Evolutionary conservation across 2,113 vertebrate genomes (phyloP), one percentile per base, ranked within the genome.

Genomic region (Chionodraco myersi): DNA sequence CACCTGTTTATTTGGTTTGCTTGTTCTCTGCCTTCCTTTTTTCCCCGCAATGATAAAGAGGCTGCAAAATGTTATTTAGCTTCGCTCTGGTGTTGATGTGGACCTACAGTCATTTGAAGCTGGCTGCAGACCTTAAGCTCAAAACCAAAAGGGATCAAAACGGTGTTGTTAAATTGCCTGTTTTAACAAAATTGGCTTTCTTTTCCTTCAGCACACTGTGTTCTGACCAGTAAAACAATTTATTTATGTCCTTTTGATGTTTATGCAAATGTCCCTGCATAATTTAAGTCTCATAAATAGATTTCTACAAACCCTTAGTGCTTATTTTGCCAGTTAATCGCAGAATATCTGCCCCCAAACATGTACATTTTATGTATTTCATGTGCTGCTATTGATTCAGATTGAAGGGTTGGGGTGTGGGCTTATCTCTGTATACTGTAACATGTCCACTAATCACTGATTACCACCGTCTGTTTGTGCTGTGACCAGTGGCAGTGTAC

Each of bases 1-100:
- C 95, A 95, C 94, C 95, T 95, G 95, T 93, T 94, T 94, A 92
- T 93, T 94, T 95, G 92, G 82, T 93, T 92, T 91, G 91, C 90
- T 88, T 89, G 88, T 92, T 92, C 79, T 91, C 79, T 85, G 86
- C 61, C 73, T 86, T 30, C 53, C 47, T 15, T 84, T 86, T 77
- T 53, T 76, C 77, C 68, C 84, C 80, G 81, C 89, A 86, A 93
- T 91, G 90, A 92, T 91, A 86, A 89, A 90, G 82, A 90, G 87
- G 86, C 83, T 72, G 86, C 75, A 82, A 70, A 91, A 91, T 80
- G 87, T 90, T 90, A 80, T 94, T 89, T 84, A 89, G 87, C 87
- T 68, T 30, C 52, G 73, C 85, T 85, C 72, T 49, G 57, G 47
- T 47, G 81, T 72, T 79, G 75, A 91, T 47, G 86, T 51, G 77